Base-by-base conservation (phyloP, 35 echinoderm and acorn worm genomes). In the Lytechinus variegatus region DNA sequence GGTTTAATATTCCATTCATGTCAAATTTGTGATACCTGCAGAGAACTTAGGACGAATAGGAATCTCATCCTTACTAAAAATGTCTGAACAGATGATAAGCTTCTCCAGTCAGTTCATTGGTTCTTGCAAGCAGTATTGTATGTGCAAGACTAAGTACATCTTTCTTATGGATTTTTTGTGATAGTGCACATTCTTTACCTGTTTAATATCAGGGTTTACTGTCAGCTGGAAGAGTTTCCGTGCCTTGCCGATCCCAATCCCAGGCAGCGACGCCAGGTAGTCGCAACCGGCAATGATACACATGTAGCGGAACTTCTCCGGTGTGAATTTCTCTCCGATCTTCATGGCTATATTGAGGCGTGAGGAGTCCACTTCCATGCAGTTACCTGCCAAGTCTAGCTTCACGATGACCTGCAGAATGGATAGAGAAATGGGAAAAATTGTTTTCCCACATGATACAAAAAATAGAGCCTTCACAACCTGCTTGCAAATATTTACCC, bases 291-390 rank as follows among this genome's bases (percentile, higher is more conserved):
- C 95, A 14, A 97, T 53, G 52, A 99, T 99, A 79, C 98, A 99
- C 98, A 99, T 99, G 86, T 99, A 97, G 57, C 98, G 98, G 53
- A 99, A 99, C 95, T 99, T 99, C n/a, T 99, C 98, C 0, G 94
- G 21, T 9, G 96, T 96, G 88, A 96, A 99, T 21, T 93, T 94
- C 27, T 54, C 91, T 10, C 98, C 98, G 66, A 97, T 96, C 94
- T 99, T 99, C 87, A 97, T 96, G 13, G 96, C 97, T 53, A 96
- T 52, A 66, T 97, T 96, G 44, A 99, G 95, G 28, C 94, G 91
- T 8, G 98, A 95, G 21, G 96, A 95, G 54, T 95, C 94, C 10
- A 99, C 95, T 61, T 97, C 98, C 53, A 99, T 72, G 56, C 96
- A 97, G 93, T 99, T 99, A 52, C 97, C 98, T 55, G 92, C 93